phyloP scores from a whole-genome alignment of 2,888 invertebrate species.

The Dinocampus coccinellae region DNA sequence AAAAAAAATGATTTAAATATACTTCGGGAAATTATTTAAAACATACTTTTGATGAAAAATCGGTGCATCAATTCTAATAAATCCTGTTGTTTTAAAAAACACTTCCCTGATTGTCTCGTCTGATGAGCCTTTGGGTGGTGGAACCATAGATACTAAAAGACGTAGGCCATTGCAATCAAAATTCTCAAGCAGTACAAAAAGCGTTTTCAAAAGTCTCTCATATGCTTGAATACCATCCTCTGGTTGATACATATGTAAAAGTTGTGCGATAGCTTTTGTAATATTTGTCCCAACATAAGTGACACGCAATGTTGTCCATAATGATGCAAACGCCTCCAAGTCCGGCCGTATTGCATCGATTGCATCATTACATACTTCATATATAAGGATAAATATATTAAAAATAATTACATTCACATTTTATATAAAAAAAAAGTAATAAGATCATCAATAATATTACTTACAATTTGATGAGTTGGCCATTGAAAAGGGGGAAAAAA shows the following conservation, averaged over 20 bases:
- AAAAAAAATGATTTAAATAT: too few species aligned
- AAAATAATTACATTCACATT: constrained; percentile 11
- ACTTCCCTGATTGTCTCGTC: constrained; percentile 51
- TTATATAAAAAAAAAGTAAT: constrained; percentile 30
- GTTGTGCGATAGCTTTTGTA: constrained; percentile 53
- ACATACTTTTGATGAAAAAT: constrained; percentile 46
- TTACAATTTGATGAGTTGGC: constrained; percentile 31
- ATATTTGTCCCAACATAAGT: constrained; percentile 53
- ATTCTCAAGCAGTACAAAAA: constrained; percentile 51
- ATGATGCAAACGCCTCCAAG: constrained; percentile 50
- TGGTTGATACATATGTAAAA: constrained; percentile 58
- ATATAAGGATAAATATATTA: neutral
- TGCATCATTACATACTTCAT: constrained; percentile 32
- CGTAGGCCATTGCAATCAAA: constrained; percentile 52
- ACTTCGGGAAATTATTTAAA: neutral
- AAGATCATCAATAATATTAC: constrained; percentile 32
- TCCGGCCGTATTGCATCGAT: constrained; percentile 45
- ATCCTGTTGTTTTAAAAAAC: constrained; percentile 53
- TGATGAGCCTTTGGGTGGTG: constrained; percentile 52
- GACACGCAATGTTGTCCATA: constrained; percentile 51
- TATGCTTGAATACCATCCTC: constrained; percentile 58
- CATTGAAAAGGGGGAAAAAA: constrained; percentile 13
- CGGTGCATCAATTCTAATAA: constrained; percentile 50
- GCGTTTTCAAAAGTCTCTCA: constrained; percentile 53
- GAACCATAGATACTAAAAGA: constrained; percentile 55